phyloP scores from a whole-genome alignment of 2,888 invertebrate species.

The Drosophila monieri region DNA sequence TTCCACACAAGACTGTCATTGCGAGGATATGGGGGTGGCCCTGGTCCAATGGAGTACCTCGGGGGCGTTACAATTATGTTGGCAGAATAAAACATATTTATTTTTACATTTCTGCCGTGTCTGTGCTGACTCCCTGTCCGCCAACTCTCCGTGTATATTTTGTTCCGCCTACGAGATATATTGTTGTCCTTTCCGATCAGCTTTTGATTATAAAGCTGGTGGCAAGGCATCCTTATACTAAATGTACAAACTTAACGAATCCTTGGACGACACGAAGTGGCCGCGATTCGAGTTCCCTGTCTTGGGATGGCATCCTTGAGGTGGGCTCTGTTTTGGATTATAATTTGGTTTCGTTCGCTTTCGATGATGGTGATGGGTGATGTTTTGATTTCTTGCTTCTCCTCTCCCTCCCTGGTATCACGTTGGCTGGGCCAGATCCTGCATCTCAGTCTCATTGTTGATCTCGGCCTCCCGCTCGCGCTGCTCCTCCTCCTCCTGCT shows the following conservation, averaged over 20 bases:
- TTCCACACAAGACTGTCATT: slow-evolving; percentile 2
- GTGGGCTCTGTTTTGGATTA: slow-evolving; percentile 15
- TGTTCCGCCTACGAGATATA: slow-evolving; percentile 7
- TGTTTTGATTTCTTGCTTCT: not conserved
- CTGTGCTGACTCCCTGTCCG: too few relatives aligned
- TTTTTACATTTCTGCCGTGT: not conserved
- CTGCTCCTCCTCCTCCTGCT: not conserved
- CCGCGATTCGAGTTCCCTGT: slow-evolving; percentile 12
- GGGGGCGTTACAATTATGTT: slow-evolving; percentile 3
- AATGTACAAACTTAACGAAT: too few relatives aligned
- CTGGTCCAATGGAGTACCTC: too few relatives aligned
- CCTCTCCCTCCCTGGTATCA: slow-evolving; percentile 25
- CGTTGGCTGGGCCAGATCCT: slow-evolving; percentile 39
- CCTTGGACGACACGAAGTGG: not conserved
- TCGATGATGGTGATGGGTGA: slow-evolving; percentile 2
- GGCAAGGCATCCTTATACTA: not conserved
- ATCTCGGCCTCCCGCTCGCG: not conserved
- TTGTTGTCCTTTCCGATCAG: not conserved
- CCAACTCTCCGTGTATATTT: slow-evolving; percentile 12
- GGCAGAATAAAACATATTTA: slow-evolving; percentile 25
- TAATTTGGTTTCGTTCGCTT: not conserved
- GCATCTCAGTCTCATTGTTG: slow-evolving; percentile 41
- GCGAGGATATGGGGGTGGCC: too few relatives aligned
- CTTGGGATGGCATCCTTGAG: slow-evolving; percentile 28
- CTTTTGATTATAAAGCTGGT: too few relatives aligned